Evolutionary conservation across 2,113 vertebrate genomes (phyloP), one percentile per base, ranked within the genome.

Genomic region (Osmerus eperlanus): DNA sequence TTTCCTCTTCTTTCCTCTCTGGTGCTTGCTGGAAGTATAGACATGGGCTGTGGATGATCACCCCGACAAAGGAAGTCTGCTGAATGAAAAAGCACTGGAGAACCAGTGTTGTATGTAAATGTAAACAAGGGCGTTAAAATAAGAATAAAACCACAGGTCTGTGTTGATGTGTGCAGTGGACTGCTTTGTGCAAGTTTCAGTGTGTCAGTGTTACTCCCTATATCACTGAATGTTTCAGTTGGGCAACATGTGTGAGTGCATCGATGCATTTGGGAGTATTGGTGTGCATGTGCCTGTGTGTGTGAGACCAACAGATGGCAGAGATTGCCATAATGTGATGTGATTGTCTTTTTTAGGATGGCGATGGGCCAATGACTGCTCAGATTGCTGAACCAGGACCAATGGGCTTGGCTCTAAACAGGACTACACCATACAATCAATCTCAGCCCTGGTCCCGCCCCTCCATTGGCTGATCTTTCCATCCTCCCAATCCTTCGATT

Each of bases 311-410:
- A 63, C 71, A 74, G 72, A 68, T 71, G 68, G 60, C 62, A 53
- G 23, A 73, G 68, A 21, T 51, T 14, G 54, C 19, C 67, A 6
- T 71, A 77, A 77, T 68, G 65, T 25, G 69, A 63, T 71, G 71
- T 53, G 71, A 74, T 71, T 77, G 75, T 71, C 68, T 61, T 32
- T 15, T 18, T 53, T 53, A 36, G 6, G 52, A 21, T 47, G 62
- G 54, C 64, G 60, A 21, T 29, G 28, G 73, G 68, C 65, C 36
- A 19, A 1, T 1, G 61, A 23, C 70, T 28, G 70, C 47, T 72
- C 1, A 2, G 71, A 25, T 25, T 29, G 12, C 19, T 28, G 60
- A 21, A 23, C 19, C 21, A 15, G 28, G 23, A 29, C 28, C 41
- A 12, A 47, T 47, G 41, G 9, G 9, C 41, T 8, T 9, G 41